Evolutionary conservation across 1,140 invertebrate species (phyloP).

Genomic region (Plodia interpunctella): DNA sequence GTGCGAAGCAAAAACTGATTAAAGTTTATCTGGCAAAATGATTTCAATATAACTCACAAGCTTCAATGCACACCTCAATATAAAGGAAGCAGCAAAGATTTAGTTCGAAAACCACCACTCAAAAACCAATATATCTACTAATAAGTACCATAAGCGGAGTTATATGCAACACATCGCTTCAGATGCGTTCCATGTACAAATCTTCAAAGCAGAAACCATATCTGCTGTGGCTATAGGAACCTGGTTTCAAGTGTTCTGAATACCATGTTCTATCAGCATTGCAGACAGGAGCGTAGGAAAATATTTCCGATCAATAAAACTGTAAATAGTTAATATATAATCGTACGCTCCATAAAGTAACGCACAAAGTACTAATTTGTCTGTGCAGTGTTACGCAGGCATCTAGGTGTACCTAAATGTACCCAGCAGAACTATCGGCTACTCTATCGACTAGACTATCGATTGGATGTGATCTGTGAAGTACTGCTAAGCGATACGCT

Average conservation of each 20-base stretch:
- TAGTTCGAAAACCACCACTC: conserved; percentile 63
- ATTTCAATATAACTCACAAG: conserved; percentile 42
- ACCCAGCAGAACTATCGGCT: not conserved
- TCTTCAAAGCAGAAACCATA: conserved; percentile 49
- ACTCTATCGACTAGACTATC: not conserved
- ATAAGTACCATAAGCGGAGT: conserved; percentile 65
- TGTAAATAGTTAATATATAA: not conserved
- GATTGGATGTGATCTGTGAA: not conserved
- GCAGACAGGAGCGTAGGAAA: conserved; percentile 17
- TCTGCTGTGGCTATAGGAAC: conserved; percentile 33
- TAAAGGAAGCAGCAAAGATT: conserved; percentile 61
- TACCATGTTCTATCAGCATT: conserved; percentile 36
- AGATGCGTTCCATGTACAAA: conserved; percentile 49
- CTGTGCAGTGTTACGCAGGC: conserved; percentile 19
- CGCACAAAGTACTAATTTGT: conserved; percentile 24
- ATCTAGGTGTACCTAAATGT: conserved; percentile 1
- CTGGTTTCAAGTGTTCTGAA: conserved; percentile 25
- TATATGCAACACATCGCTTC: conserved; percentile 47
- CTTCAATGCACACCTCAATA: conserved; percentile 45
- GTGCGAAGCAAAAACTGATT: conserved; percentile 34
- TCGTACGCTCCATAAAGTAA: conserved; percentile 14
- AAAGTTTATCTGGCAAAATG: conserved; percentile 35
- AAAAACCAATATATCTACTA: conserved; percentile 66
- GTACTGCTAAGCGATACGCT: not conserved
- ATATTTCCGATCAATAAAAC: not conserved